Evolutionary conservation across 2,113 vertebrate species (phyloP).

Genomic region (Solea solea): DNA sequence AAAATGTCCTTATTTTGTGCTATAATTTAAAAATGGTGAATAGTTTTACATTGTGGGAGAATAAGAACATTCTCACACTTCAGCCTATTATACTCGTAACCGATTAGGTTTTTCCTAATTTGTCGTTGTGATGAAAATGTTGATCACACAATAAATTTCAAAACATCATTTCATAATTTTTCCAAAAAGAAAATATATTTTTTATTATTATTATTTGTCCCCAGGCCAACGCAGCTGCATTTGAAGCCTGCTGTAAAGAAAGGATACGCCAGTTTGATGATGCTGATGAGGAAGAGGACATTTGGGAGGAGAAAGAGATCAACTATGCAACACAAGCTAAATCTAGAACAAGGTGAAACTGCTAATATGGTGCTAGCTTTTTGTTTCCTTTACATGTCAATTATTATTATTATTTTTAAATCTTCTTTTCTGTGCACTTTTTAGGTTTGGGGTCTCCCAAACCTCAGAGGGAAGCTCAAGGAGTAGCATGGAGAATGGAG

Average conservation of each 20-base stretch:
- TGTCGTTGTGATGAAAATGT: too few relatives aligned
- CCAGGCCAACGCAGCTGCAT: constrained; percentile 91
- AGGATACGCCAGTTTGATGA: constrained; percentile 94
- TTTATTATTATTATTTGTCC: not conserved
- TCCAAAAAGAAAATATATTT: not conserved
- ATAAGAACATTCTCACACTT: not conserved
- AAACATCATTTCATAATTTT: too few relatives aligned
- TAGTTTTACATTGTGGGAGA: not conserved
- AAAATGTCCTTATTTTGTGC: not conserved
- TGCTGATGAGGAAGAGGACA: constrained; percentile 92
- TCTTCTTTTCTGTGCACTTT: too few relatives aligned
- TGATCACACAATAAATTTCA: too few relatives aligned
- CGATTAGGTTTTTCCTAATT: not conserved
- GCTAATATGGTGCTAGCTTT: not conserved
- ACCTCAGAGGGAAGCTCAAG: constrained; percentile 83
- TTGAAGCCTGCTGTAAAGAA: constrained; percentile 95
- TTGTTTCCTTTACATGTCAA: not conserved
- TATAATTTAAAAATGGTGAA: not conserved
- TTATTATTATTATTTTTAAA: not conserved
- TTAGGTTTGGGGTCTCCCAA: constrained; percentile 88
- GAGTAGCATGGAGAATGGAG: constrained; percentile 83
- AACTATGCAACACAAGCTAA: constrained; percentile 88
- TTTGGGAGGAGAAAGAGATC: constrained; percentile 95
- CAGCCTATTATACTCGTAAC: not conserved
- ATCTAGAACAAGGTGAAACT: constrained; percentile 88